phyloP scores from a whole-genome alignment of 2,113 vertebrate species.

The Nerophis ophidion region DNA sequence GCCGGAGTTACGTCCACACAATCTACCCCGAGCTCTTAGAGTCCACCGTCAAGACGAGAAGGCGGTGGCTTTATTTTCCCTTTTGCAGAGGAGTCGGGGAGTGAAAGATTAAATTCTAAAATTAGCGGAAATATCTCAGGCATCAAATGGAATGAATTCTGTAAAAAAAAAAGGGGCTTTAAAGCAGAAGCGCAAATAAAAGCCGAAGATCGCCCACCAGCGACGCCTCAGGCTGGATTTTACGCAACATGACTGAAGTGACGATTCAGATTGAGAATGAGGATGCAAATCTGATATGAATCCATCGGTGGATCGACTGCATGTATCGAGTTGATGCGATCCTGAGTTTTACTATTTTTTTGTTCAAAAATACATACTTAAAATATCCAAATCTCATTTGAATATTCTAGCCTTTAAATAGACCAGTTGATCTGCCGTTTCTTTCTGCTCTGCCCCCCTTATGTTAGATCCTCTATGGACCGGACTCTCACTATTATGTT shows the following conservation, averaged over 20 bases:
- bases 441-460: too few relatives aligned
- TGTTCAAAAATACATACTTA: too few relatives aligned
- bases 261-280: too few relatives aligned
- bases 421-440: too few relatives aligned
- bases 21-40: neutral
- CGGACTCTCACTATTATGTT: too few relatives aligned
- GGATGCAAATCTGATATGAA: too few relatives aligned
- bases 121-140: conserved; percentile 17
- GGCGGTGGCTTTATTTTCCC: conserved; percentile 24
- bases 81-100: conserved; percentile 5
- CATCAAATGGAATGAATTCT: conserved; percentile 4
- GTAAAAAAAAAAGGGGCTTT: neutral
- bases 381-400: too few relatives aligned
- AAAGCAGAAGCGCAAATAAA: neutral
- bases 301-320: too few relatives aligned
- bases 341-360: too few relatives aligned
- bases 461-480: too few relatives aligned
- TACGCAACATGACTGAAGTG: neutral
- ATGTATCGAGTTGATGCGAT: too few relatives aligned
- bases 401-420: too few relatives aligned
- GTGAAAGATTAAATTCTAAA: conserved; percentile 18
- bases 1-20: neutral
- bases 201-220: neutral
- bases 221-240: neutral
- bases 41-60: conserved; percentile 2